Conservation (phyloP, 2,113 vertebrate species). For the Sprattus sprattus region DNA sequence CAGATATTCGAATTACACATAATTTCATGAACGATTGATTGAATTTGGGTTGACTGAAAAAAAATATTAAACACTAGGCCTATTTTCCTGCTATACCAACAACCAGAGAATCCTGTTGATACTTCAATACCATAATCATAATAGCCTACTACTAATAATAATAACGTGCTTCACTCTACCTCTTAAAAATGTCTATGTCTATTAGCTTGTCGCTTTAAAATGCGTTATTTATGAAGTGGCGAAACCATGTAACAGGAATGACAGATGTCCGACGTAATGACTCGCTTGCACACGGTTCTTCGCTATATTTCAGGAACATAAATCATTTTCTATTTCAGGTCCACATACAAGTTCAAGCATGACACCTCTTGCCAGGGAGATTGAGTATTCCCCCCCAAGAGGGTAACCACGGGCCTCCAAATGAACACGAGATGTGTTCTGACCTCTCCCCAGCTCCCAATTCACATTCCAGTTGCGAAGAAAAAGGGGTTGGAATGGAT, state of each 20-base stretch:
- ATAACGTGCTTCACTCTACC: background rate
- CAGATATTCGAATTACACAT: background rate
- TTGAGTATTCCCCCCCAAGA: slow-evolving; percentile 29
- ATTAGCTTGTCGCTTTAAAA: background rate
- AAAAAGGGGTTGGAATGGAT: background rate
- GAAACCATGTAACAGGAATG: background rate
- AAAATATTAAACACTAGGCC: background rate
- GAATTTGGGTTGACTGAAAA: background rate
- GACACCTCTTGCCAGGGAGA: slow-evolving; percentile 30
- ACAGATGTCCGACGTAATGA: slow-evolving; percentile 10
- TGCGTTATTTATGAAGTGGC: background rate
- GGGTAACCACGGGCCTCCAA: slow-evolving; percentile 20
- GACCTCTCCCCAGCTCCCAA: slow-evolving; percentile 34
- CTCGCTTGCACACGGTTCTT: background rate
- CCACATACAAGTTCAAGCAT: slow-evolving; percentile 65
- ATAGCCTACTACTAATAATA: background rate
- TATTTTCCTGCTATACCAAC: too few species aligned
- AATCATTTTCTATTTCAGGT: slow-evolving; percentile 43
- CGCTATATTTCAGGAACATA: slow-evolving; percentile 30
- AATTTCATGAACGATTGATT: background rate
- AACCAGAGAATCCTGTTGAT: too few species aligned
- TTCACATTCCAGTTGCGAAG: slow-evolving; percentile 23
- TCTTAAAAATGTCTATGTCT: background rate
- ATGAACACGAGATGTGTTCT: slow-evolving; percentile 34
- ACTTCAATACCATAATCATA: too few species aligned